phyloP scores from a whole-genome alignment of 2,888 invertebrate species.

The Halictus quadricinctus region DNA sequence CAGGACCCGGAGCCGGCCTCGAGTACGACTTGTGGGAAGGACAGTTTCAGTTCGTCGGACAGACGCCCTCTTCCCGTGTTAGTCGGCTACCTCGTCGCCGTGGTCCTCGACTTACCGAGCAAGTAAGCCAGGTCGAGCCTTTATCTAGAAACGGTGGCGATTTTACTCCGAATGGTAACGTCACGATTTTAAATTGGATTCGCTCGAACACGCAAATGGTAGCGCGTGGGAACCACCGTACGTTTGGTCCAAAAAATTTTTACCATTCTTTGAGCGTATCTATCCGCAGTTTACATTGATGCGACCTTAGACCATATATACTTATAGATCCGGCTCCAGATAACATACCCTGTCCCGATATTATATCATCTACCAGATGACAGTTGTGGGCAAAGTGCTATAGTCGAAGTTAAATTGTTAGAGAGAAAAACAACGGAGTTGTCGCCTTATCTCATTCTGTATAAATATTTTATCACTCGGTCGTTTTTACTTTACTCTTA shows the following conservation, averaged over 20 bases:
- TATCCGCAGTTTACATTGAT: too few relatives aligned
- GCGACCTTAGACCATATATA: too few relatives aligned
- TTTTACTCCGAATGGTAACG: not conserved
- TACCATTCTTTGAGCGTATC: not conserved
- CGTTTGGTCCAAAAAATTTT: not conserved
- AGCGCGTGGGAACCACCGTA: not conserved
- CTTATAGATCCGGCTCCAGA: too few relatives aligned
- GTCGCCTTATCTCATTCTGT: too few relatives aligned
- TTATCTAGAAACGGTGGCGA: not conserved
- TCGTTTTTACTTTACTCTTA: too few relatives aligned
- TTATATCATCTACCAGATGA: too few relatives aligned
- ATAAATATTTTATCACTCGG: too few relatives aligned
- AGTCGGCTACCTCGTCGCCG: conserved; percentile 71
- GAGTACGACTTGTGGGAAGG: conserved; percentile 95
- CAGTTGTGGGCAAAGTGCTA: too few relatives aligned
- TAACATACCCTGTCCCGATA: too few relatives aligned
- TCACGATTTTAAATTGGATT: not conserved
- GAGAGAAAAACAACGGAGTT: too few relatives aligned
- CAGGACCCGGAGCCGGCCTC: conserved; percentile 85
- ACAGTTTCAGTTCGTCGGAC: conserved; percentile 92
- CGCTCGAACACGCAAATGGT: not conserved
- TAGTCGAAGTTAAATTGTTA: too few relatives aligned
- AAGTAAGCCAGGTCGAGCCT: conserved; percentile 83
- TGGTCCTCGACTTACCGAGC: conserved; percentile 84
- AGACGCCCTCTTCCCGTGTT: conserved; percentile 41